A percentile compares a stretch with the other conserved stretches of the same genome.
These are phyloP conservation scores for Misgurnus mizolepis DNA, from an alignment of 2,113 vertebrate species.

Conservation along the genomic window DNA sequence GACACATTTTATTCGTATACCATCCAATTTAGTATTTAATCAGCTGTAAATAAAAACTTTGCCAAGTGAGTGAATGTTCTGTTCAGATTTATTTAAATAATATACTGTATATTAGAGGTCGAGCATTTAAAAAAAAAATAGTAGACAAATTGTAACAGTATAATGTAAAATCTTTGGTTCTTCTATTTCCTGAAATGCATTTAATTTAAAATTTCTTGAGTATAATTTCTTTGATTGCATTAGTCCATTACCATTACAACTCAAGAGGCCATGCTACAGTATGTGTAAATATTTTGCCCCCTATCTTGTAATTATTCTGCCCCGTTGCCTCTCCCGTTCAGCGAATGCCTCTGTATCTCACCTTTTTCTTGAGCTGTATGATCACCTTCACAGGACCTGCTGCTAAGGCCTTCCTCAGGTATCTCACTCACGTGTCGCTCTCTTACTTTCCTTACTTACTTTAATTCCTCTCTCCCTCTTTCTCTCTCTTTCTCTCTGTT, in stretches of 20 bases:
- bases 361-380: conserved; percentile 69
- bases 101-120: neutral
- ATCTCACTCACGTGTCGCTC: conserved; percentile 52
- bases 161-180: too few relatives aligned
- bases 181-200: neutral
- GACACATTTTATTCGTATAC: conserved; percentile 22
- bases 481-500: conserved; percentile 57
- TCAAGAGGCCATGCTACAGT: neutral
- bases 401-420: conserved; percentile 57
- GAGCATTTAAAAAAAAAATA: neutral
- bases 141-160: neutral
- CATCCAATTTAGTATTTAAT: neutral
- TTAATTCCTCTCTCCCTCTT: conserved; percentile 13
- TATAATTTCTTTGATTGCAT: neutral
- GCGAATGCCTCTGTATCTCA: conserved; percentile 62
- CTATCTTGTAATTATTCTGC: neutral
- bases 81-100: too few relatives aligned
- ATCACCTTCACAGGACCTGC: conserved; percentile 71
- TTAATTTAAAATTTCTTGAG: neutral
- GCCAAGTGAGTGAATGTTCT: neutral
- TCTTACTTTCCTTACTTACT: conserved; percentile 33
- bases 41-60: neutral
- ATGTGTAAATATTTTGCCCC: conserved; percentile 3
- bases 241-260: neutral
- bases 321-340: neutral